These are phyloP conservation scores for Crypturellus tataupa DNA, from an alignment of 2,797 vertebrate genomes.

Conservation along the genomic window DNA sequence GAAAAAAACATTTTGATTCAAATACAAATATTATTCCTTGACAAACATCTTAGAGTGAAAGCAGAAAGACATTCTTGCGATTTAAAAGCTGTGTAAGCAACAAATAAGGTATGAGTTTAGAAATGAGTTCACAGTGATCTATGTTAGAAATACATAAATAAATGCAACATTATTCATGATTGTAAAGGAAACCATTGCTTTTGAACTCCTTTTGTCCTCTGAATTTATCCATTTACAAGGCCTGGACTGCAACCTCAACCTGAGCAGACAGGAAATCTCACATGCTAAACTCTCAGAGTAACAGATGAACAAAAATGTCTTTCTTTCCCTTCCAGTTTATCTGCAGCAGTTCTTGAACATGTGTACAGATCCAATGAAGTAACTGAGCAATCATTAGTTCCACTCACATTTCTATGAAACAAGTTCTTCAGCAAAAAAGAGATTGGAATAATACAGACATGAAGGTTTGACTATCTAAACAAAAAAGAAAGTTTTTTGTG, in stretches of 20 bases:
- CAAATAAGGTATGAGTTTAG: conserved; percentile 2
- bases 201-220: not conserved
- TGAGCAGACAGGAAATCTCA: not conserved
- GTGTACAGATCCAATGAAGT: not conserved
- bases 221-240: not conserved
- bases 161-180: not conserved
- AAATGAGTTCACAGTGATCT: not conserved
- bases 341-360: not conserved
- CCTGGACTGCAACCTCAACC: not conserved
- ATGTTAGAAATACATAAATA: not conserved
- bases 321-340: not conserved
- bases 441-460: not conserved
- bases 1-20: conserved; percentile 12
- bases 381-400: not conserved
- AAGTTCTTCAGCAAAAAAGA: not conserved
- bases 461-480: not conserved
- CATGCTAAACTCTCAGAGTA: not conserved
- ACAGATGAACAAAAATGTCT: not conserved
- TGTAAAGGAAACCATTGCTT: not conserved
- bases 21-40: not conserved
- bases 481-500: not conserved
- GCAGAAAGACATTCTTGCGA: not conserved
- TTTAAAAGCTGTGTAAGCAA: not conserved
- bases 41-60: not conserved
- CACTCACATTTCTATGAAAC: not conserved